Conservation (phyloP, 2,113 vertebrate genomes). For the Neolamprologus longior region DNA sequence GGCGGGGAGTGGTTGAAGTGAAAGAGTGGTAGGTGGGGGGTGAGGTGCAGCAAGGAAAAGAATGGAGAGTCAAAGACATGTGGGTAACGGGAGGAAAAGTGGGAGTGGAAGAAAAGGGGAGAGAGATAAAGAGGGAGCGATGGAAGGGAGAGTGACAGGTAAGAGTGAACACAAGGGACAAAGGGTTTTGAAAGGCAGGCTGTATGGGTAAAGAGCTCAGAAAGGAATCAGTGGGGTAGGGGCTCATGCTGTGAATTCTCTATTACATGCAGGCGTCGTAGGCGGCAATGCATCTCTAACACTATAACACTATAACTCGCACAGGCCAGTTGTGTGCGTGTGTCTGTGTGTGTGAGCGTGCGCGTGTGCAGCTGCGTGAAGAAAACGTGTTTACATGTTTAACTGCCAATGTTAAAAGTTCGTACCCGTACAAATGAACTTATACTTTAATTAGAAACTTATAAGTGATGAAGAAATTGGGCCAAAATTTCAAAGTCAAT, state of each 20-base stretch:
- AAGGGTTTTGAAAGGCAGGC: slow-evolving; percentile 17
- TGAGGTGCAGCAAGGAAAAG: background rate
- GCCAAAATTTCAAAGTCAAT: background rate
- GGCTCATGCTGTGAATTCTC: slow-evolving; percentile 47
- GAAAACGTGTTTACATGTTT: background rate
- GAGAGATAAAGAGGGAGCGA: background rate
- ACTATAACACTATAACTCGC: background rate
- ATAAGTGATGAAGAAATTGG: background rate
- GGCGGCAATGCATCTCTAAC: background rate
- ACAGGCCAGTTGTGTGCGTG: background rate
- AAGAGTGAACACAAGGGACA: slow-evolving; percentile 1
- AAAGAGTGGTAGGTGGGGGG: background rate
- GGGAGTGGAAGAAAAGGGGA: background rate
- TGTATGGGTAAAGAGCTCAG: slow-evolving; percentile 3
- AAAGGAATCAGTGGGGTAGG: slow-evolving; percentile 21
- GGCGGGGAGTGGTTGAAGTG: background rate
- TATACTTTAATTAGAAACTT: background rate
- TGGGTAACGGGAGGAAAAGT: background rate
- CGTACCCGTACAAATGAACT: background rate
- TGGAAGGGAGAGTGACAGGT: background rate
- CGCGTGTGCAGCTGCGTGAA: too few species aligned
- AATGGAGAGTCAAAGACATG: background rate
- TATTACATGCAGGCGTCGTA: slow-evolving; percentile 29
- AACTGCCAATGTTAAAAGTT: background rate
- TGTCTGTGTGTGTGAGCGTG: background rate